Base-by-base conservation (phyloP, 2,888 invertebrate genomes). In the Brachyptera risi region DNA sequence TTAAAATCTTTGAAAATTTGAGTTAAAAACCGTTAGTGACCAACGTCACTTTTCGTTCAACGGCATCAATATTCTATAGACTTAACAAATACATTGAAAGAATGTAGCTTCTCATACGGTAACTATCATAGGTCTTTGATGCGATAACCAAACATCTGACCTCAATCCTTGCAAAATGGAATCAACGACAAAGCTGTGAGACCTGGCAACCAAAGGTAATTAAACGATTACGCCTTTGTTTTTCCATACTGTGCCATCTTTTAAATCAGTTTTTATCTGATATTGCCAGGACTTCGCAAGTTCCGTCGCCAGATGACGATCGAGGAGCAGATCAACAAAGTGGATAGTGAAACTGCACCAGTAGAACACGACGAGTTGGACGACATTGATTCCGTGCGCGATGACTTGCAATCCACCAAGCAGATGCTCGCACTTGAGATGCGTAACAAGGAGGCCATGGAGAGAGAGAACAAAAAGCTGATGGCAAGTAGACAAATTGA, bases 341-440 rank as follows among this genome's bases (percentile, higher is more conserved):
- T 88, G 0, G 86, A 87, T 75, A 73, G 79, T n/a, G 83, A 85
- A 68, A 84, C 83, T 69, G 73, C 72, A 1, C 89, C 88, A 68
- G 84, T 83, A 15, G 70, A 76, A 27, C 74, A 76, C 0, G 92
- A 93, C 72, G 93, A 93, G 71, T 84, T 92, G 81, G 93, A 94
- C 68, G 94, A 94, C 71, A 93, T 94, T 68, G 94, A 94, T 71
- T 90, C 88, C 72, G 87, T 92, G 17, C 82, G 93, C 68, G 94
- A 94, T 72, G 94, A 94, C 73, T 81, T 94, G 38, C 93, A 94
- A 72, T 92, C 92, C 62, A 92, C 92, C 5, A 94, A 94, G 75
- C 93, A 94, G 77, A 85, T 94, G 80, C 77, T 94, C 64, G 92
- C 92, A 13, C 80, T 92, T 62, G 94, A 94, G 76, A 77, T 93